Percentiles rank a stretch among this genome's conserved stretches.
phyloP scores from a whole-genome alignment of 35 echinoderm and acorn worm genomes.

The Apostichopus parvimensis region DNA sequence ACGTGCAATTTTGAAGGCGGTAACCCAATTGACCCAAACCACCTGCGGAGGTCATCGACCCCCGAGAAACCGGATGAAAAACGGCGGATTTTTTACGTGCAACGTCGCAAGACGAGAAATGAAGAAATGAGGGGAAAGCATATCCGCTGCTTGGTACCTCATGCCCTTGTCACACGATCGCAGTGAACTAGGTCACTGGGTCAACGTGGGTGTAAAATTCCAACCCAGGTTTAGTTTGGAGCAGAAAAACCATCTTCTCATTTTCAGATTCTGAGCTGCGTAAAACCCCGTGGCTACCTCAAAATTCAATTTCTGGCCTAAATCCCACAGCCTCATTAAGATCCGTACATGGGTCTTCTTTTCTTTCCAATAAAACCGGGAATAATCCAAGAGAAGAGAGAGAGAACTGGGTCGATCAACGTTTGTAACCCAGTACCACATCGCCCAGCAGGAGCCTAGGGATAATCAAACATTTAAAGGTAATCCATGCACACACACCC shows the following conservation, averaged over 20 bases:
- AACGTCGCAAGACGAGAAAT: not conserved
- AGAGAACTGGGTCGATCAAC: conserved; percentile 31
- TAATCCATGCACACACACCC: not conserved
- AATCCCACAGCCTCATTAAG: conserved; percentile 50
- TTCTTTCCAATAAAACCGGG: not conserved
- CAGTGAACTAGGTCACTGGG: conserved; percentile 37
- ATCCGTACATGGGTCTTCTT: conserved; percentile 15
- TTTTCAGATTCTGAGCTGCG: not conserved
- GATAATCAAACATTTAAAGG: conserved; percentile 28
- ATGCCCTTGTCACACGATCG: conserved; percentile 23
- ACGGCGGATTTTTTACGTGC: not conserved
- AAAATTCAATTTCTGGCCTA: conserved; percentile 55
- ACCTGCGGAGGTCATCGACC: conserved; percentile 38
- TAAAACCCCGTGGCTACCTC: conserved; percentile 26
- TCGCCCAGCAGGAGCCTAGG: not conserved
- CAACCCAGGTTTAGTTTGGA: not conserved
- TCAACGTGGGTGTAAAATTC: conserved; percentile 37
- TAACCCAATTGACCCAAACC: conserved; percentile 16
- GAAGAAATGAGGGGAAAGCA: not conserved
- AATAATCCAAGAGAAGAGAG: not conserved
- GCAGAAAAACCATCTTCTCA: conserved; percentile 22
- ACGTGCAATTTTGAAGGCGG: not conserved
- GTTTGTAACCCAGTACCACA: conserved; percentile 22
- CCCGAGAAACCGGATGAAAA: not conserved
- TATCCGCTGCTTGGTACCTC: not conserved